Percentiles rank a stretch among this genome's conserved stretches.
Conservation (phyloP, 2,888 invertebrate species). For the Ornithoptera priamus region DNA sequence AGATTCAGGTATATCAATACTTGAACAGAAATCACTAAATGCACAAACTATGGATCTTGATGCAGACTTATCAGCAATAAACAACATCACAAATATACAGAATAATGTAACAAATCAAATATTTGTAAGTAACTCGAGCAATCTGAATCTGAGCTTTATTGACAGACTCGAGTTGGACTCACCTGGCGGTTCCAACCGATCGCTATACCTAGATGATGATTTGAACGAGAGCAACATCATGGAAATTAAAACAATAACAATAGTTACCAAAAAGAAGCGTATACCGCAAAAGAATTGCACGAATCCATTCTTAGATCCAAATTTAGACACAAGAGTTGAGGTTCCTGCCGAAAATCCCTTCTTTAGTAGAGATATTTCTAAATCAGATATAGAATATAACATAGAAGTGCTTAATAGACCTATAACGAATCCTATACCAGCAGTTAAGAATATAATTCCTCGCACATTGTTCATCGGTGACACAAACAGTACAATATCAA, state of each 20-base stretch:
- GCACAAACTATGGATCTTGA: conserved; percentile 36
- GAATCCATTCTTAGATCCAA: conserved; percentile 70
- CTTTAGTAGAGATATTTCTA: conserved; percentile 41
- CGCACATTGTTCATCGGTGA: conserved; percentile 63
- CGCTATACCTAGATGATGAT: conserved; percentile 71
- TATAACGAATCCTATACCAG: conserved; percentile 32
- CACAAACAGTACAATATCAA: conserved; percentile 70
- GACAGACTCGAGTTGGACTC: conserved; percentile 69
- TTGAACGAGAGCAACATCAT: conserved; percentile 77
- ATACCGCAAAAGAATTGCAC: conserved; percentile 55
- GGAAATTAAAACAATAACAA: conserved; percentile 77
- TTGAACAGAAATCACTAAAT: conserved; percentile 56
- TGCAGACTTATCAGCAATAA: conserved; percentile 41
- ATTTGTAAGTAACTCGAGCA: conserved; percentile 60
- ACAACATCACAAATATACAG: conserved; percentile 56
- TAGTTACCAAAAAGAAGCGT: conserved; percentile 68
- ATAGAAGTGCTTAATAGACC: conserved; percentile 47
- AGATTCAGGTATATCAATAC: conserved; percentile 57
- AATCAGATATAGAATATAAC: conserved; percentile 58
- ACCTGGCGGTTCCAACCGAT: conserved; percentile 62
- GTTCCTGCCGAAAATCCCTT: conserved; percentile 57
- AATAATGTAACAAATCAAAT: conserved; percentile 62
- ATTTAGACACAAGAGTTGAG: conserved; percentile 43
- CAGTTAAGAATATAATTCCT: conserved; percentile 50
- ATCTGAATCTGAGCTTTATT: conserved; percentile 70